Evolutionary conservation across 2,113 vertebrate genomes (phyloP).

Genomic region (Piaya cayana): DNA sequence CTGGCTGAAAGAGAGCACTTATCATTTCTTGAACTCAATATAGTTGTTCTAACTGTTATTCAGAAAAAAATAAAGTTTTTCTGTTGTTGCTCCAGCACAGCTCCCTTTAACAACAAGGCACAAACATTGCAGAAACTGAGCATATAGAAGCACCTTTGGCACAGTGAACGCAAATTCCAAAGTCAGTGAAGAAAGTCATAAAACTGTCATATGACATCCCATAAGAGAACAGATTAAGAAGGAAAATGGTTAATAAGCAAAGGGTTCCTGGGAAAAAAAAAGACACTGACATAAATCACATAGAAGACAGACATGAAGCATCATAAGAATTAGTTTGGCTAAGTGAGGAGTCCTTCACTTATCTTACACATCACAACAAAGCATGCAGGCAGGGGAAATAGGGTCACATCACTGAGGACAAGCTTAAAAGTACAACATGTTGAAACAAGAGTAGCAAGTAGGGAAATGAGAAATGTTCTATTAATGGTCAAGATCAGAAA

Average conservation of each 20-base stretch:
- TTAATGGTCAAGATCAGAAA: neutral
- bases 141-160: neutral
- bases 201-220: neutral
- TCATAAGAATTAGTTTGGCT: neutral
- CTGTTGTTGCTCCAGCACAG: neutral
- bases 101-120: neutral
- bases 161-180: neutral
- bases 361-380: neutral
- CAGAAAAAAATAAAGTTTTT: neutral
- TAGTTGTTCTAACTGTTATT: neutral
- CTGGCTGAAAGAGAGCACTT: neutral
- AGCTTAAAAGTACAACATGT: neutral
- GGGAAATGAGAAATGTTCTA: neutral
- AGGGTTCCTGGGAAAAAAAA: neutral
- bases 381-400: neutral
- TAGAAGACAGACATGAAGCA: neutral
- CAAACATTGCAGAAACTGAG: neutral
- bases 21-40: neutral
- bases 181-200: neutral
- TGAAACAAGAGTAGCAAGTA: neutral
- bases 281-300: neutral
- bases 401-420: neutral
- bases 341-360: neutral
- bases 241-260: neutral
- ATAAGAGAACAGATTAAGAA: neutral